These are phyloP conservation scores for Apis dorsata DNA, from an alignment of 1,140 invertebrate species.

Conservation along the genomic window DNA sequence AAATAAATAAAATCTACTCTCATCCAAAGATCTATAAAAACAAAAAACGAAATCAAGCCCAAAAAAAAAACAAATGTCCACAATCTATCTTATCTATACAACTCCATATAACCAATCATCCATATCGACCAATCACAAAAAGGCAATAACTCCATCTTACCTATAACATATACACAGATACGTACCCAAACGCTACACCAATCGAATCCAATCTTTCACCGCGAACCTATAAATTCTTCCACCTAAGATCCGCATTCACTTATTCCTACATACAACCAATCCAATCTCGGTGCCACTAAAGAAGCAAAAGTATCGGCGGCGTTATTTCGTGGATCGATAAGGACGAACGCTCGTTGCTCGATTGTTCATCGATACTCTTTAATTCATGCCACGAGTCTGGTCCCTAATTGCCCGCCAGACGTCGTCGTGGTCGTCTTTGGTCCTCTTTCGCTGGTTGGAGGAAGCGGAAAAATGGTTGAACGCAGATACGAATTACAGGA, in stretches of 20 bases:
- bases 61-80: too few relatives aligned
- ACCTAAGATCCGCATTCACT: background rate
- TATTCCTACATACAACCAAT: background rate
- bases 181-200: too few relatives aligned
- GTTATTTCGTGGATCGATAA: slow-evolving; percentile 11
- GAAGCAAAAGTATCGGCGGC: background rate
- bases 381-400: slow-evolving; percentile 14
- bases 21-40: too few relatives aligned
- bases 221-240: background rate
- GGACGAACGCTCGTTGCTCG: background rate
- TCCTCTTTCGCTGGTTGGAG: background rate
- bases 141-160: too few relatives aligned
- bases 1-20: too few relatives aligned
- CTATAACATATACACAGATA: background rate
- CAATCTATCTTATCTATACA: too few relatives aligned
- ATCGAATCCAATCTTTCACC: slow-evolving; percentile 1
- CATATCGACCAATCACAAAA: too few relatives aligned
- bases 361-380: slow-evolving; percentile 10
- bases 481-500: slow-evolving; percentile 47
- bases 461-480: slow-evolving; percentile 35
- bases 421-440: background rate
- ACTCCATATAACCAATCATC: too few relatives aligned
- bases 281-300: too few relatives aligned
- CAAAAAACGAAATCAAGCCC: too few relatives aligned
- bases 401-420: slow-evolving; percentile 32